Evolutionary conservation across 1,140 invertebrate species (phyloP), one percentile per base, ranked within the genome.

Genomic region (Saxidomus purpurata): DNA sequence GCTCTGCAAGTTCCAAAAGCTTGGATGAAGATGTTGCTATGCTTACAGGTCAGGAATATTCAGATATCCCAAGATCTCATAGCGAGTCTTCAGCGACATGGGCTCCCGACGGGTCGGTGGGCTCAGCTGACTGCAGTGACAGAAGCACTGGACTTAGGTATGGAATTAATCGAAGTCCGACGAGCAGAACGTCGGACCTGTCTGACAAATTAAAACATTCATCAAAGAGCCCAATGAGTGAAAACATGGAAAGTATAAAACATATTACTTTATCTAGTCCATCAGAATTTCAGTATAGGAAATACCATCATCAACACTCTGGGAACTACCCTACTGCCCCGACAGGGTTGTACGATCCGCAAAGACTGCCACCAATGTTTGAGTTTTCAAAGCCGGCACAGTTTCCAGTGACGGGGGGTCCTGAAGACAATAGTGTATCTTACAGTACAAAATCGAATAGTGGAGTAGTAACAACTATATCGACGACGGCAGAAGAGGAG

Each of bases 241-340:
- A 88, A 22, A 80, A 38, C 34, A 22, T 81, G 19, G 86, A 88
- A 49, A 77, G 63, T 55, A 88, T 88, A 0, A 80, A 81, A 28
- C 86, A 88, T 28, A 88, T 88, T 31, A 80, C 71, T 2, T 55
- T 88, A 43, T 88, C 86, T 80, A 88, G 86, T 88, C 86, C 86
- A 2, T 79, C 86, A 36, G 86, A 88, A 49, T 63, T 67, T 69
- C 86, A 88, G 86, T 88, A 88, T 55, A 88, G 63, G n/a, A 63
- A 71, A 28, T 85, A 55, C 38, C 83, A 71, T 55, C 80, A 59
- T 40, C 25, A 49, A 55, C 83, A 85, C 36, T 31, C 43, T 0
- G 47, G 67, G 0, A 52, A 40, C 25, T 85, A 71, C 40, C 49
- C 43, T 3, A 25, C 43, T 36, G 19, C 40, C 13, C 25, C 43